Evolutionary conservation across 2,888 invertebrate genomes (phyloP), one percentile per base, ranked within the genome.

Genomic region (Andrena trimmerana): DNA sequence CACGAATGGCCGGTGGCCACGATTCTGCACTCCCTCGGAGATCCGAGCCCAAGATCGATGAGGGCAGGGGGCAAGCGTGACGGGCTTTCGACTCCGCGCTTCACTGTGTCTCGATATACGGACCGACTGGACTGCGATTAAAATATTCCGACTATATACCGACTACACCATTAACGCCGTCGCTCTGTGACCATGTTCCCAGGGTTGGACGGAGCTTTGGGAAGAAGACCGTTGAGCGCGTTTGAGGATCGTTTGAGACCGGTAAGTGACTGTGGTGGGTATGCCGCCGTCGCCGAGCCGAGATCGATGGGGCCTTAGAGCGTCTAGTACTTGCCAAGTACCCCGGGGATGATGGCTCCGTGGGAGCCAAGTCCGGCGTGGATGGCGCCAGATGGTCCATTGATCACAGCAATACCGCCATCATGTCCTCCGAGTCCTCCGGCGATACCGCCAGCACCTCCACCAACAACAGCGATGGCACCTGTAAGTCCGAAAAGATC

Each of bases 201-300:
- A 90, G 24, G 89, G 86, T 91, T 90, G 90, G 89, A 90, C 88
- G 90, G 90, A 90, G 89, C 91, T 90, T 90, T 88, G 90, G 90
- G 90, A 89, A 91, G 91, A 91, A 91, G 91, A 92, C 92, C 65
- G 92, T 90, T 92, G 92, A 91, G 93, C 92, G 92, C 92, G 92
- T 91, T 87, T 91, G 92, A 92, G 90, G 92, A 92, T 93, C 90
- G 90, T 91, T 91, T 78, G 84, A 88, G 93, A 93, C 93, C 93
- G 93, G 92, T 93, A 89, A 90, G 76, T 92, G 92, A 93, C 90
- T 92, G 93, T 94, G 94, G 93, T 93, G 90, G 92, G 92, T 93
- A 88, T 91, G 94, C 93, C 93, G 94, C 94, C 94, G 94, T 94
- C 93, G 94, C 94, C 93, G 92, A 92, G 93, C 94, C 94, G 94